Percentiles rank a stretch among this genome's conserved stretches.
Evolutionary conservation across 2,797 vertebrate genomes (phyloP).

Genomic region (Acanthurus tractus): DNA sequence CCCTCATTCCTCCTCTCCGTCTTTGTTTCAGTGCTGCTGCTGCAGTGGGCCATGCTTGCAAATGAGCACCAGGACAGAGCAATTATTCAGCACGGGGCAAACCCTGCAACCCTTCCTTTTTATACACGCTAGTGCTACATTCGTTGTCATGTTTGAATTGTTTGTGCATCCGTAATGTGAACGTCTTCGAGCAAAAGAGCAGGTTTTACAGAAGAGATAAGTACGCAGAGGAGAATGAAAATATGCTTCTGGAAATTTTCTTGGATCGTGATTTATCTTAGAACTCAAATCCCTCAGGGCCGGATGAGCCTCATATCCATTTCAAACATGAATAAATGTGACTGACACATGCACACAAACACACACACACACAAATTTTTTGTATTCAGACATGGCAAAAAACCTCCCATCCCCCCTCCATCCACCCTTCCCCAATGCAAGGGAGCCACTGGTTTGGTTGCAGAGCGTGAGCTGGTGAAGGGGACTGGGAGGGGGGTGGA

Average conservation of each 20-base stretch:
- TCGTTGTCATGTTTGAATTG: slow-evolving; percentile 37
- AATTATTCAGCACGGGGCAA: slow-evolving; percentile 77
- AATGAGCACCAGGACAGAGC: slow-evolving; percentile 77
- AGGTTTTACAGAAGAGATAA: slow-evolving; percentile 5
- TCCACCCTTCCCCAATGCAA: slow-evolving; percentile 29
- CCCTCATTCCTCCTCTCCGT: slow-evolving; percentile 21
- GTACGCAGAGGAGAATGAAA: slow-evolving; percentile 21
- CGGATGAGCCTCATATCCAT: slow-evolving; percentile 50
- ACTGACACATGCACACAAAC: slow-evolving; percentile 17
- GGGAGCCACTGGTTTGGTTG: slow-evolving; percentile 45
- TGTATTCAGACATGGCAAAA: slow-evolving; percentile 34
- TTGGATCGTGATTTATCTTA: slow-evolving; percentile 41
- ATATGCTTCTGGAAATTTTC: slow-evolving; percentile 34
- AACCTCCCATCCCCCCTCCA: slow-evolving; percentile 36
- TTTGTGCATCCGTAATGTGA: slow-evolving; percentile 39
- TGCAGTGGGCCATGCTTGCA: slow-evolving; percentile 77
- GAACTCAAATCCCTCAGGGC: slow-evolving; percentile 27
- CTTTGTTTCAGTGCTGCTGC: slow-evolving; percentile 73
- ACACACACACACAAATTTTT: slow-evolving; percentile 25
- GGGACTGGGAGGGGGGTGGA: slow-evolving; percentile 4
- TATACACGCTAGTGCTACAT: slow-evolving; percentile 6
- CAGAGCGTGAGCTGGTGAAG: slow-evolving; percentile 31
- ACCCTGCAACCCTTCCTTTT: slow-evolving; percentile 44
- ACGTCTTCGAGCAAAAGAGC: background rate
- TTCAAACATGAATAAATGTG: slow-evolving; percentile 69